Evolutionary conservation across 2,888 invertebrate species (phyloP).

Genomic region (Osmoderma eremita): DNA sequence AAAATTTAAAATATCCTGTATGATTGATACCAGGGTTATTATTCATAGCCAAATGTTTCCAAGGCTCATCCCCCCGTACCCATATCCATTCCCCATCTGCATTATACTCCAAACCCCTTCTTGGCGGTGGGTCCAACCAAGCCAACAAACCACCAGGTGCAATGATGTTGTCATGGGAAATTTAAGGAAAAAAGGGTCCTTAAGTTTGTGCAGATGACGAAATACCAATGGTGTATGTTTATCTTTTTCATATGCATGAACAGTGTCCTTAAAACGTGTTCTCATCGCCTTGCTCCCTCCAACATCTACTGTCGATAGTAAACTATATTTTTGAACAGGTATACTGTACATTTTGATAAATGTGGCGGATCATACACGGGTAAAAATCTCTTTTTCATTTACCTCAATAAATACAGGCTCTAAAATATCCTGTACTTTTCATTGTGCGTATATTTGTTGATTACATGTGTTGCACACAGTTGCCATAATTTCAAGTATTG

Average conservation of each 20-base stretch:
- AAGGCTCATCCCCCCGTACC: no score
- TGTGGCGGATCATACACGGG: conserved; percentile 44
- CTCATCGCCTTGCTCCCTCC: neutral
- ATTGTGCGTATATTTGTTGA: conserved; percentile 18
- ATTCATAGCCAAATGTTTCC: no score
- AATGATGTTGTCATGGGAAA: no score
- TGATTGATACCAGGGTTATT: no score
- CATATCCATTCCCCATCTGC: no score
- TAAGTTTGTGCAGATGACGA: no score
- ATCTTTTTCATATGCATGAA: neutral
- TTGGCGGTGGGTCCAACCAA: no score
- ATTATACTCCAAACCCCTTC: no score
- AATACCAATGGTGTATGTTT: conserved; percentile 5
- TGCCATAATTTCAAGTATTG: conserved; percentile 12
- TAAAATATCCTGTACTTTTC: conserved; percentile 12
- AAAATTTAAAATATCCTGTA: no score
- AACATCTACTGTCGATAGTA: conserved; percentile 24
- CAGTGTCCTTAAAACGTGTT: conserved; percentile 13
- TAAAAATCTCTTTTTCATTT: conserved; percentile 28
- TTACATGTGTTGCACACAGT: conserved; percentile 28
- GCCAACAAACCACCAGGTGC: no score
- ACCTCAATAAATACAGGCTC: conserved; percentile 8
- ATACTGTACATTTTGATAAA: conserved; percentile 41
- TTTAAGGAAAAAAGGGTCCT: no score
- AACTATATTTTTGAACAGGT: conserved; percentile 44